Evolutionary conservation across 2,888 invertebrate species (phyloP), one percentile per base, ranked within the genome.

Genomic region (Morpho achilles): DNA sequence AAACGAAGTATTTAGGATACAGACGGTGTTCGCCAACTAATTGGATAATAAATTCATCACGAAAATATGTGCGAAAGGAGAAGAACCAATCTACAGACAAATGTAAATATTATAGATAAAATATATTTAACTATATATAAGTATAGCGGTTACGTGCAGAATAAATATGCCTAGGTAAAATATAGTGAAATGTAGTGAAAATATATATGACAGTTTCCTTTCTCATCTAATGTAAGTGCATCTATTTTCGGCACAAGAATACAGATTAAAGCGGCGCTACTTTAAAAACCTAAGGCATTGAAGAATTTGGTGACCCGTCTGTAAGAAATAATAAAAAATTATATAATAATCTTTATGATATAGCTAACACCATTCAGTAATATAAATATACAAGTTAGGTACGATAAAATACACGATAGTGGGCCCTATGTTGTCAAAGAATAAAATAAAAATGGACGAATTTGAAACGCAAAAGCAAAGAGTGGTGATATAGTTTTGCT

Each of bases 381-480:
- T 50, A 56, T 47, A 47, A 57, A 45, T 41, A 45, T 51, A 59
- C 52, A 57, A 43, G 45, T 53, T 51, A 56, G 22, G 46, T 45
- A 57, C 43, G 39, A 55, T 50, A 39, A 8, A 32, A 32, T 5
- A 32, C 32, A 32, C 5, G 32, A 50, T 32, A 49, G 50, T 45
- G 46, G 55, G 40, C 46, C 40, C 45, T 59, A 57, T 54, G 48
- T 57, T 56, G 59, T 5, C 3, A 32, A 32, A 32, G 32, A 32
- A 32, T 3, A 63, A 59, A 53, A 61, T 61, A 61, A 54, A 16
- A 64, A 48, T 65, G 65, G 64, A 65, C 65, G 65, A 58, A 61
- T 61, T 52, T 61, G 32, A 52, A 45, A 52, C 44, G 47, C 53
- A 48, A 63, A 58, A 64, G 60, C 56, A 64, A 43, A 43, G 46